A percentile compares a stretch with the other conserved stretches of the same genome.
phyloP scores from a whole-genome alignment of 2,888 invertebrate species.

The Crioceris asparagi region DNA sequence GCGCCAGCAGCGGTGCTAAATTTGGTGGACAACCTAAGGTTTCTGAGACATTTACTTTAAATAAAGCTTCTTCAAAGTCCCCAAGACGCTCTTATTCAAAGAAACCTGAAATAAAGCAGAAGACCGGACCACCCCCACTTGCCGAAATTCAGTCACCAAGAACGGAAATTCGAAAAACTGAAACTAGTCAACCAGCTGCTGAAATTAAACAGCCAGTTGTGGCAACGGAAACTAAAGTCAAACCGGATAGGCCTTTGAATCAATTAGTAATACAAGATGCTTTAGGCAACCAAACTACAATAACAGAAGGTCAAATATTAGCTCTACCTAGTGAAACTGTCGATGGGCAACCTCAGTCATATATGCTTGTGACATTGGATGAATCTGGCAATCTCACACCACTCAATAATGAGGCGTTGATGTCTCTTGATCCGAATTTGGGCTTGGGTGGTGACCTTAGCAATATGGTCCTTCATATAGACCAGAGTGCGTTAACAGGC shows the following conservation, averaged over 20 bases:
- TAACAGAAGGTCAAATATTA: constrained; percentile 53
- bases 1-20: constrained; percentile 25
- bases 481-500: constrained; percentile 31
- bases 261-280: constrained; percentile 38
- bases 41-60: constrained; percentile 1
- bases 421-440: constrained; percentile 45
- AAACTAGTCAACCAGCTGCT: constrained; percentile 1
- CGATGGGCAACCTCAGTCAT: constrained; percentile 61
- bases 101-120: constrained; percentile 15
- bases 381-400: constrained; percentile 60
- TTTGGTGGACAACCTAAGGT: constrained; percentile 10
- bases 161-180: not conserved
- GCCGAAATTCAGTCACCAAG: constrained; percentile 2
- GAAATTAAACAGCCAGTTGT: constrained; percentile 3
- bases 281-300: constrained; percentile 36
- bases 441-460: constrained; percentile 39
- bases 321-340: constrained; percentile 60
- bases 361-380: constrained; percentile 61
- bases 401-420: constrained; percentile 57
- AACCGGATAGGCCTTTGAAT: constrained; percentile 27
- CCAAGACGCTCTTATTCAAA: constrained; percentile 16
- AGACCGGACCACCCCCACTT: constrained; percentile 8
- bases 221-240: constrained; percentile 10
- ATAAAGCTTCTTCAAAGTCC: constrained; percentile 6
- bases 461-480: constrained; percentile 44